phyloP scores from a whole-genome alignment of 2,797 vertebrate genomes.

The Liparis tanakae region DNA sequence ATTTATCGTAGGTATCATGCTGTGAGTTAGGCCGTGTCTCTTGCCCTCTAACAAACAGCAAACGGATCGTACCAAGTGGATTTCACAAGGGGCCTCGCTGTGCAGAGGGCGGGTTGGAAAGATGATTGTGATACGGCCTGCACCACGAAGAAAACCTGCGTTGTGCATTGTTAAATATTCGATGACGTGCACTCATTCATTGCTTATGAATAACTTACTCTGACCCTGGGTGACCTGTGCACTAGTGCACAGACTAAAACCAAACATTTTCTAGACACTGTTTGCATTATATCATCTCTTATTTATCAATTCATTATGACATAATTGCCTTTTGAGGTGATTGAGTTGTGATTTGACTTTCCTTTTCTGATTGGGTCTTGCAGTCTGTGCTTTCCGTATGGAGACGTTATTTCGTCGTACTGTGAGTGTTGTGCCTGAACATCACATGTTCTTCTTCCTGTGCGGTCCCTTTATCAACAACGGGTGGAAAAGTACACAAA shows the following conservation, averaged over 20 bases:
- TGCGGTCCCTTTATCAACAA: too few relatives aligned
- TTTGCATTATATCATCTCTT: neutral
- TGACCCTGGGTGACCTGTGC: neutral
- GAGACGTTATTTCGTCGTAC: neutral
- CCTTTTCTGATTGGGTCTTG: slow-evolving; percentile 5
- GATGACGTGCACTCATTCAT: neutral
- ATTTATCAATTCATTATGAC: neutral
- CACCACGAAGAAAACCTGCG: neutral
- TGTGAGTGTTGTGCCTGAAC: neutral
- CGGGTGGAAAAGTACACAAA: neutral
- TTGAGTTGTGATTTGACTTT: neutral
- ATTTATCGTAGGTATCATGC: slow-evolving; percentile 58
- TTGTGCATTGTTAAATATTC: neutral
- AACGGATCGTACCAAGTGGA: slow-evolving; percentile 42
- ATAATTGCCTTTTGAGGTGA: neutral
- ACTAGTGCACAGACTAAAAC: neutral
- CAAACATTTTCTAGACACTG: neutral
- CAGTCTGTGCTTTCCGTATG: neutral
- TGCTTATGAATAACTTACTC: neutral
- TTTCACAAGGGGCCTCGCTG: slow-evolving; percentile 14
- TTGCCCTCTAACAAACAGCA: slow-evolving; percentile 47
- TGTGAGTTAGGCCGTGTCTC: slow-evolving; percentile 42
- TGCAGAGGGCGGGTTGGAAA: neutral
- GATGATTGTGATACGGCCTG: neutral
- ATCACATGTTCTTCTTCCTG: neutral